Evolutionary conservation across 2,888 invertebrate genomes (phyloP), one percentile per base, ranked within the genome.

Genomic region (Pimpla rufipes): DNA sequence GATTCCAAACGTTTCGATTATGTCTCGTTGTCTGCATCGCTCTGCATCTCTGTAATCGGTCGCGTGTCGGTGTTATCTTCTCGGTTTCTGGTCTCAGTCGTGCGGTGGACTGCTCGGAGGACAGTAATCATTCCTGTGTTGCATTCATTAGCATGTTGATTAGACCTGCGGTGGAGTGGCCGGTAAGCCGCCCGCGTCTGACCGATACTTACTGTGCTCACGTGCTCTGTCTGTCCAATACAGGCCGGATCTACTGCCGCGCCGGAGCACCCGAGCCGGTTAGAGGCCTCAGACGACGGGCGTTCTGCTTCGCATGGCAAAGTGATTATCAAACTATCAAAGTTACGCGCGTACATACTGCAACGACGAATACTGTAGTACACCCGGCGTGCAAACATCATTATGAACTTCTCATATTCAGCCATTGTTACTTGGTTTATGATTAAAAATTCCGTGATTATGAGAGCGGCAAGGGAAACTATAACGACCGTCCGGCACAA

Each of bases 111-210:
- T 40, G 35, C 16, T 50, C n/a, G 45, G 35, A 67, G 73, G 29
- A 50, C 47, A 76, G 79, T 79, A 76, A 83, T 79, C 79, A 76
- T 83, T 77, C 62, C 79, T 52, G 79, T 62, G 64, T 74, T 77
- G 83, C 18, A 77, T 83, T 74, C 68, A 83, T 80, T 80, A 77
- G 80, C 83, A 83, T 80, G 64, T 80, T 83, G 74, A 83, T 83
- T 80, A 83, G 73, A 45, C 13, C 50, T 59, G 71, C 66, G 68
- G 35, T 62, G 52, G 55, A 77, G 45, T 55, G 35, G 42, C 50
- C 83, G 21, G 18, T 59, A 40, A 75, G 29, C 67, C 67, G 35
- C 52, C 35, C 73, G 77, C 67, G 76, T 77, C 52, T 52, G 21
- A 68, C 29, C 37, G 67, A 74, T 67, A 83, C 79, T 83, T 70